Evolutionary conservation across 1,140 invertebrate genomes (phyloP).

Genomic region (Tetragonula clypearis): DNA sequence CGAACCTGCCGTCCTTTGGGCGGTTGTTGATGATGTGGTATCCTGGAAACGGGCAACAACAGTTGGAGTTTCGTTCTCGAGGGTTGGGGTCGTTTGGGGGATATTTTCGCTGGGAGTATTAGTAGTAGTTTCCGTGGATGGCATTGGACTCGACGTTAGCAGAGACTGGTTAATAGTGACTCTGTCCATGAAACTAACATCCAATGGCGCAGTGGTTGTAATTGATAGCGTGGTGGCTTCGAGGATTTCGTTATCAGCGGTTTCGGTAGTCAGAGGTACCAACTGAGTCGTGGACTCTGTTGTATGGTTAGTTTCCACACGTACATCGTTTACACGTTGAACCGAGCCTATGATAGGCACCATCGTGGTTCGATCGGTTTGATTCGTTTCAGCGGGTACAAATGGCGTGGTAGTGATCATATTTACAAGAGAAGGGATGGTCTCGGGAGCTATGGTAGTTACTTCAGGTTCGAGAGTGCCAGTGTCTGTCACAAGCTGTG

Average conservation of each 20-base stretch:
- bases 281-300: slow-evolving; percentile 24
- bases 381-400: background rate
- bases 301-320: slow-evolving; percentile 27
- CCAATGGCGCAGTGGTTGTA: slow-evolving; percentile 13
- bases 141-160: slow-evolving; percentile 32
- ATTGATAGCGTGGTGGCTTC: slow-evolving; percentile 15
- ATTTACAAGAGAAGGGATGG: slow-evolving; percentile 24
- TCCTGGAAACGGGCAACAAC: slow-evolving; percentile 80
- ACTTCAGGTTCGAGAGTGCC: slow-evolving; percentile 6
- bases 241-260: background rate
- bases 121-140: slow-evolving; percentile 25
- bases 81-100: slow-evolving; percentile 53
- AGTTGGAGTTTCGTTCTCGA: slow-evolving; percentile 73
- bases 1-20: slow-evolving; percentile 79
- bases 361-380: slow-evolving; percentile 12
- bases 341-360: background rate
- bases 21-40: slow-evolving; percentile 75
- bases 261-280: slow-evolving; percentile 11
- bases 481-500: slow-evolving; percentile 16
- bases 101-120: slow-evolving; percentile 35
- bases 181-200: slow-evolving; percentile 33
- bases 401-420: background rate
- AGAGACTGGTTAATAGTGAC: slow-evolving; percentile 48
- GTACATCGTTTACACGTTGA: background rate
- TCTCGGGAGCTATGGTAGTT: background rate